Base-by-base conservation (phyloP, 2,797 vertebrate genomes). In the Mormyrus hasselquistii region DNA sequence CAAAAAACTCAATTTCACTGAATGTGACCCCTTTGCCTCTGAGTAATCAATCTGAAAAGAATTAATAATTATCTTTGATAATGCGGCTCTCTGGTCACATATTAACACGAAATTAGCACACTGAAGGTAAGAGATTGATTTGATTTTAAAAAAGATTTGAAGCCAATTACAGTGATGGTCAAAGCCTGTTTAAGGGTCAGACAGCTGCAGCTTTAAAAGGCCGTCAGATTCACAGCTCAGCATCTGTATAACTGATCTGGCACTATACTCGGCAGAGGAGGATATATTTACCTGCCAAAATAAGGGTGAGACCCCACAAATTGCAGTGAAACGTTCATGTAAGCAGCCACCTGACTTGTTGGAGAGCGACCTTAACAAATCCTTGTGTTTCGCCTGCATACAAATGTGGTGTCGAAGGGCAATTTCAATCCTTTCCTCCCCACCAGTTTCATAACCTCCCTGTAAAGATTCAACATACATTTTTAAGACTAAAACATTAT, bases 211-310 rank as follows among this genome's bases (percentile, higher is more conserved):
- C 34, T n/a, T 84, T 88, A 62, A 38, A 88, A 47, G 82, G 82
- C 50, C 49, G 88, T 47, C 12, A 41, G 62, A 69, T 87, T 87
- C 59, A 89, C 59, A 50, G 89, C 44, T 22, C 41, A 89, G 84
- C 62, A 86, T 50, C 57, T 16, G 59, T 41, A 52, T 47, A 83
- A 79, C 44, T 73, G 10, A 59, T 12, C 59, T 34, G 41, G 85
- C 69, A 29, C 44, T 73, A 47, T 22, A 29, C 38, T 34, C 69
- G 1, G 14, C 34, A 57, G 12, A 41, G 9, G 29, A 57, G 49
- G 84, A 87, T 44, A 57, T 38, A 34, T 19, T 55, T 57, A 38
- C 4, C 44, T 12, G 22, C 47, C 44, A 85, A 83, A 83, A 83
- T n/a, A 44, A 83, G n/a, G 76, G 34, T 10, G 55, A 82, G 62